Percentiles rank a stretch among this genome's conserved stretches.
Conservation (phyloP, 2,888 invertebrate species). For the Cryptus viduatorius region DNA sequence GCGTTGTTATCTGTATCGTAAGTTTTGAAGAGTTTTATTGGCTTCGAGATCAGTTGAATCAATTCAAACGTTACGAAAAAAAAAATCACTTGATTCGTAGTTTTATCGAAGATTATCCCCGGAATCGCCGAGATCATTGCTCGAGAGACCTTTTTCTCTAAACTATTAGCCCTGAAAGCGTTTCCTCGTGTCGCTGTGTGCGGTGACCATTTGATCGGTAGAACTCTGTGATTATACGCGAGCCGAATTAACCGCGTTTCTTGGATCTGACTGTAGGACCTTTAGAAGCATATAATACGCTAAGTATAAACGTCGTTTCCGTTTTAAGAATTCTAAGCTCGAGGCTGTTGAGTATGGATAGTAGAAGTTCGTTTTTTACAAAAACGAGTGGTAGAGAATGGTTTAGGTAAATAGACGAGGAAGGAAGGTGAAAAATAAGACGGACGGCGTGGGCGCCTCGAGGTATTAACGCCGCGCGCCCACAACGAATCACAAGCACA, state of each 20-base stretch:
- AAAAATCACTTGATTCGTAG: neutral
- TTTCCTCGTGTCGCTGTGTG: constrained; percentile 10
- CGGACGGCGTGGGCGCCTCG: constrained; percentile 63
- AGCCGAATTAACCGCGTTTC: constrained; percentile 60
- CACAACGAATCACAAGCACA: constrained; percentile 47
- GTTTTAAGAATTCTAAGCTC: constrained; percentile 48
- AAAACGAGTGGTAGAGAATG: constrained; percentile 50
- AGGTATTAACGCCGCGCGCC: constrained; percentile 62
- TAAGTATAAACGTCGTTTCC: constrained; percentile 61
- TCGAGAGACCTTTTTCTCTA: constrained; percentile 19
- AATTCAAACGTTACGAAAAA: neutral
- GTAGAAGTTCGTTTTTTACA: constrained; percentile 12
- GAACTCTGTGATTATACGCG: constrained; percentile 59
- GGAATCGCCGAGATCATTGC: neutral
- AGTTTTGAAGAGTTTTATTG: constrained; percentile 1
- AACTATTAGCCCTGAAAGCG: constrained; percentile 31
- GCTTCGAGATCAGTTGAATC: neutral
- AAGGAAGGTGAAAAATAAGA: constrained; percentile 59
- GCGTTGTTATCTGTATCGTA: neutral
- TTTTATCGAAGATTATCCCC: neutral
- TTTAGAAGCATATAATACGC: constrained; percentile 34
- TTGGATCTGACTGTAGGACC: constrained; percentile 32
- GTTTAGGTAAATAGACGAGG: constrained; percentile 52
- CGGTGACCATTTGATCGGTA: constrained; percentile 4
- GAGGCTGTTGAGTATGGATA: constrained; percentile 35